Conservation (phyloP, 2,113 vertebrate genomes). For the Oenanthe melanoleuca region DNA sequence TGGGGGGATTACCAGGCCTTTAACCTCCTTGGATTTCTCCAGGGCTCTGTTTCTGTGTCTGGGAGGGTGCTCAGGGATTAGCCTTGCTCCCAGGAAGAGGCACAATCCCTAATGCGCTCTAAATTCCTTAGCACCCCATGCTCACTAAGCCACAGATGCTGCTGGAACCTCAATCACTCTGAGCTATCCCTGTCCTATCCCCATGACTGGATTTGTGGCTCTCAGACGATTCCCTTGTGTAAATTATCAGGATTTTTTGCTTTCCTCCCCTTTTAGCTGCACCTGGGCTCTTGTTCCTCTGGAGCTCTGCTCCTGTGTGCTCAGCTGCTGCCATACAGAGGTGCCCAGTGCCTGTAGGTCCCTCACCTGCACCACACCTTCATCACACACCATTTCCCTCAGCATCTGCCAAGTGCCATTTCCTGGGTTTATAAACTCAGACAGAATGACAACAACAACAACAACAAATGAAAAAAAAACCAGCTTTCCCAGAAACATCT, state of each 20-base stretch:
- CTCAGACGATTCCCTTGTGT: background rate
- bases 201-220: background rate
- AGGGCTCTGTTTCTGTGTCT: background rate
- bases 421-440: background rate
- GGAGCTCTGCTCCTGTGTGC: background rate
- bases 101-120: background rate
- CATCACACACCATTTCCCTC: background rate
- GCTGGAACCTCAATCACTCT: background rate
- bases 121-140: background rate
- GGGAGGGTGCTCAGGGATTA: background rate
- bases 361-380: background rate
- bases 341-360: rapidly evolving
- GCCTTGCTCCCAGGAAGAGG: background rate
- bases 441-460: background rate
- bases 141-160: background rate
- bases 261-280: background rate
- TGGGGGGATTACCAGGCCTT: background rate
- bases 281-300: background rate
- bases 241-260: background rate
- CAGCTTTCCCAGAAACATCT: background rate
- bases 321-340: background rate
- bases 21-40: background rate
- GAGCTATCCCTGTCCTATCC: background rate
- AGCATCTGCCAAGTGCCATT: background rate
- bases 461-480: background rate